phyloP scores from a whole-genome alignment of 2,888 invertebrate species.

The Sacculina carcini region DNA sequence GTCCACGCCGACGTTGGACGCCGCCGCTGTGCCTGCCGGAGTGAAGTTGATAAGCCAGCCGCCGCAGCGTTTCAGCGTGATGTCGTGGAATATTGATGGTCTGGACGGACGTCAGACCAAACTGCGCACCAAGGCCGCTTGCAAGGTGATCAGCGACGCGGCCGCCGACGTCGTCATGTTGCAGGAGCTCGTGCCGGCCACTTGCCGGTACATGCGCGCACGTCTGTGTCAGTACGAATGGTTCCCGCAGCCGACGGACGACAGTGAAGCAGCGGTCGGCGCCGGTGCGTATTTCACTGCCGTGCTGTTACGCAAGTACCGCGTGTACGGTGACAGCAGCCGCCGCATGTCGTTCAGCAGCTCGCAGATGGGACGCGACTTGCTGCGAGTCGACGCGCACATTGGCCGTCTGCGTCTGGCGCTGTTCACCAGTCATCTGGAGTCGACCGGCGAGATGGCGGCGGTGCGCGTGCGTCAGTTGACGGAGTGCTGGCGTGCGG shows the following conservation, averaged over 20 bases:
- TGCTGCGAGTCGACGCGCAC: slow-evolving; percentile 23
- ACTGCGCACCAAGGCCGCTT: slow-evolving; percentile 25
- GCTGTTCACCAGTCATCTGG: slow-evolving; percentile 30
- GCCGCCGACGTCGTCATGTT: slow-evolving; percentile 29
- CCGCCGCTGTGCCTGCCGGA: too few relatives aligned
- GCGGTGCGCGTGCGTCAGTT: slow-evolving; percentile 24
- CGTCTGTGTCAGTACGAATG: slow-evolving; percentile 21
- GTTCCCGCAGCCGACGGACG: too few relatives aligned
- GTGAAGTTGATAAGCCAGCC: too few relatives aligned
- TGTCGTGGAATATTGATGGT: slow-evolving; percentile 34
- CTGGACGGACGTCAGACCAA: slow-evolving; percentile 25
- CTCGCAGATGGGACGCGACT: slow-evolving; percentile 26
- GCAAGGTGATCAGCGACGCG: slow-evolving; percentile 25
- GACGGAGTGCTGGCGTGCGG: slow-evolving; percentile 18
- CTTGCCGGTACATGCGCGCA: slow-evolving; percentile 21
- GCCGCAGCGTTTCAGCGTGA: slow-evolving; percentile 22
- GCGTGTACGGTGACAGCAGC: slow-evolving; percentile 21
- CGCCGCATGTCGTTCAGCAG: slow-evolving; percentile 23
- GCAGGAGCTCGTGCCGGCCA: slow-evolving; percentile 28
- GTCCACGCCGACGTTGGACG: slow-evolving; percentile 10
- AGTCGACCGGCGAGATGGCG: slow-evolving; percentile 26
- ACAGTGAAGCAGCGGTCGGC: too few relatives aligned
- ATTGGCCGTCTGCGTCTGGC: slow-evolving; percentile 19
- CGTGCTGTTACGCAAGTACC: slow-evolving; percentile 21
- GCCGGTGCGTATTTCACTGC: slow-evolving; percentile 23